Evolutionary conservation across 2,888 invertebrate species (phyloP), one percentile per base, ranked within the genome.

Genomic region (Melikaiella ostensackeni): DNA sequence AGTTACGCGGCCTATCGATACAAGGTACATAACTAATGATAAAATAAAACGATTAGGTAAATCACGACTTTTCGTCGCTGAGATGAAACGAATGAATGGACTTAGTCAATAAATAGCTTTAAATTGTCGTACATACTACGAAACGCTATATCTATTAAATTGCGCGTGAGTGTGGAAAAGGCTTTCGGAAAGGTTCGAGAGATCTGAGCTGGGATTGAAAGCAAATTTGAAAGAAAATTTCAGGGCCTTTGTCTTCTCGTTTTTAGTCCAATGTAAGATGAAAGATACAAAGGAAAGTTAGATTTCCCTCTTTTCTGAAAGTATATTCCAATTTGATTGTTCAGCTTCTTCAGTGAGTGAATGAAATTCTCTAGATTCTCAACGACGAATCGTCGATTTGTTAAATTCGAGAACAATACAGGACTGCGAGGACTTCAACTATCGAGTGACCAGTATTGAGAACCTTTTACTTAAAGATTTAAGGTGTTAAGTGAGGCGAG

Each of bases 21-120:
- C 76, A 75, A 79, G 76, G 73, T 82, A 75, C 74, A 70, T 70
- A 50, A 50, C 24, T 59, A 59, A 59, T 16, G 27, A 59, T 59
- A 30, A 30, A 30, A 66, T 42, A 27, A 70, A 50, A 46, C 46
- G 70, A 33, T 70, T 70, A 70, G 50, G 33, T 70, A 55, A 55
- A 70, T 70, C 46, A 13, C n/a, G 70, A 70, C 50, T n/a, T 9
- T 70, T 70, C 30, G 70, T 50, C 50, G 50, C 55, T 70, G 70
- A 70, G 70, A 70, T 70, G 76, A 80, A 78, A 84, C 85, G 86
- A 85, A 84, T 86, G 87, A 89, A 88, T 89, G 88, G 88, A 89
- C 87, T 91, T 91, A 91, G 91, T 91, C 91, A 91, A 91, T 91
- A 91, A 86, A 88, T 91, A 91, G 91, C 91, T 91, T 90, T 91